Percentiles rank a stretch among this genome's conserved stretches.
phyloP scores from a whole-genome alignment of 2,797 vertebrate species.

The Liasis olivaceus region DNA sequence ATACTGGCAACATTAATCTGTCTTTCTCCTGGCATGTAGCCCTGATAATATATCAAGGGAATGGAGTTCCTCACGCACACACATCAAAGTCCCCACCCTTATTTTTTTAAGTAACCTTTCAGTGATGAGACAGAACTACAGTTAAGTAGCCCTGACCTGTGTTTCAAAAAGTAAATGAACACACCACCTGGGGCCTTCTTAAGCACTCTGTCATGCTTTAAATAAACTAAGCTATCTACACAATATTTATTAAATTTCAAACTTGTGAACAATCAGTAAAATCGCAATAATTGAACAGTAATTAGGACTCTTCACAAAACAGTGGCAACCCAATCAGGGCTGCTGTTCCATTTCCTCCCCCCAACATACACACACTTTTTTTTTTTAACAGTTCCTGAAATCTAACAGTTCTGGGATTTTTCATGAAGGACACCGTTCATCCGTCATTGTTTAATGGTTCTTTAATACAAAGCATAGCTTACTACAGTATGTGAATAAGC shows the following conservation, averaged over 20 bases:
- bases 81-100: background rate
- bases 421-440: background rate
- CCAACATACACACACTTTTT: background rate
- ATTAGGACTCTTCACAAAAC: background rate
- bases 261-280: background rate
- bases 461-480: background rate
- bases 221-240: background rate
- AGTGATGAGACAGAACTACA: background rate
- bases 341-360: background rate
- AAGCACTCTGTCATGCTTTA: background rate
- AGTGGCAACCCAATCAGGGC: background rate
- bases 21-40: background rate
- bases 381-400: background rate
- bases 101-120: background rate
- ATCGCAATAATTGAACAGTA: background rate
- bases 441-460: background rate
- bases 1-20: background rate
- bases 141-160: background rate
- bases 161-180: background rate
- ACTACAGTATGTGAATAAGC: background rate
- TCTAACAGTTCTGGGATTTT: background rate
- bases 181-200: background rate
- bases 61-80: background rate
- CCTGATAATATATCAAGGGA: background rate
- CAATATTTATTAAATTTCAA: background rate